Base-by-base conservation (phyloP, 2,888 invertebrate species). In the Heliconius charithonia region DNA sequence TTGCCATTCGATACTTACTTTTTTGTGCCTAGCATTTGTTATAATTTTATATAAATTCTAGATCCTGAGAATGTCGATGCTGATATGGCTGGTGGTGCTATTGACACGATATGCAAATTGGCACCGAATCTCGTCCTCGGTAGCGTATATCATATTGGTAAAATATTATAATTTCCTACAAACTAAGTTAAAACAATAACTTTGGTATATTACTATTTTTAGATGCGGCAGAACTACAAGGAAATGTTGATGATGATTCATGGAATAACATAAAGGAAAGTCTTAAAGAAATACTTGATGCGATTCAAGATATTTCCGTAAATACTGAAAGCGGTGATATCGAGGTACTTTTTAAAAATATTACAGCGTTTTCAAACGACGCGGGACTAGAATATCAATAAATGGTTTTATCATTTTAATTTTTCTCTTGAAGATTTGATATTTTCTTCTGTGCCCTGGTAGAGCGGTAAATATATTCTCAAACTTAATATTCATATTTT, bases 191-290 rank as follows among this genome's bases (percentile, higher is more conserved):
- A n/a, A 59, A n/a, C n/a, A 59, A 59, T 59, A 59, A 59, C 4
- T 59, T 59, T 59, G n/a, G n/a, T n/a, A n/a, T 84, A 74, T 79
- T 59, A 56, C 16, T 41, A 71, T 32, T 81, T 79, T 32, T 76
- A 89, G 89, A 87, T 74, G 83, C 86, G 0, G 86, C 85, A 80
- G 81, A 82, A 16, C 65, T 87, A 10, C 81, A 85, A 29, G 79
- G 84, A 1, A 76, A 70, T 27, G 82, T 84, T 10, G 85, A 86
- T 25, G 85, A 84, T 7, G 77, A 80, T 4, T 77, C 81, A 3
- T 85, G 86, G 78, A 82, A 82, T 63, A 83, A 83, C 59, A 82
- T 87, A 82, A 56, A 86, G 79, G 83, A 83, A 10, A 83, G 85
- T 2, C 75, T 88, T 16, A 78, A 82, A 4, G 84, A 83, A 4